phyloP scores from a whole-genome alignment of 2,797 vertebrate genomes.

The Leuciscus waleckii region DNA sequence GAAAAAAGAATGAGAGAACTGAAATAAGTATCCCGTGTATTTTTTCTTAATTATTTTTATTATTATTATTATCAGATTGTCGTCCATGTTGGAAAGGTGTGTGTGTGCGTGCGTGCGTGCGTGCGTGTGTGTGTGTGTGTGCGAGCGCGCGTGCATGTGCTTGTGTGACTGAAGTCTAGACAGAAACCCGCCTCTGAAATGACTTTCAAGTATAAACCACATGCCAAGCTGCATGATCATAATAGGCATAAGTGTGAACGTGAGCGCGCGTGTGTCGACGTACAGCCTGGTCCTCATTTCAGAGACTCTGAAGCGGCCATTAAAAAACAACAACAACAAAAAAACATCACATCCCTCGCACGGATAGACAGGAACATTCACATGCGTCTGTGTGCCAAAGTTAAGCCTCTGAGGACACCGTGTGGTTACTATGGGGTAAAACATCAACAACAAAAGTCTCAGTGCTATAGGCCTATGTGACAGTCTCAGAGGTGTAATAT shows the following conservation, averaged over 20 bases:
- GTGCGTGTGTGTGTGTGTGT: too few relatives aligned
- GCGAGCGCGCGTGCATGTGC: not conserved
- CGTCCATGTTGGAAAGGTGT: not conserved
- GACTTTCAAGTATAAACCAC: slow-evolving; percentile 48
- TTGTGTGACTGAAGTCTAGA: slow-evolving; percentile 39
- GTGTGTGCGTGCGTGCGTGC: too few relatives aligned
- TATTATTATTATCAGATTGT: slow-evolving; percentile 31
- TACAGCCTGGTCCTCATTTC: not conserved
- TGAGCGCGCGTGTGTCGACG: not conserved
- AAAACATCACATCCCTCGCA: not conserved
- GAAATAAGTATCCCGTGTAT: slow-evolving; percentile 57
- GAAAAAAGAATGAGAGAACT: slow-evolving; percentile 69
- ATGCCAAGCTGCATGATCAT: slow-evolving; percentile 35
- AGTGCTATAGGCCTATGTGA: not conserved
- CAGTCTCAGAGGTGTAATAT: not conserved
- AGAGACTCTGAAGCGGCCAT: slow-evolving; percentile 26
- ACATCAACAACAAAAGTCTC: slow-evolving; percentile 13
- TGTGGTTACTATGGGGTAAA: slow-evolving; percentile 46
- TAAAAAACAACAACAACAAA: slow-evolving; percentile 6
- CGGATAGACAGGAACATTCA: slow-evolving; percentile 25
- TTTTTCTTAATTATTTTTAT: slow-evolving; percentile 20
- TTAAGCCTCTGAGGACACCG: slow-evolving; percentile 43
- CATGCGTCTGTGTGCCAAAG: not conserved
- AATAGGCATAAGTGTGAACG: slow-evolving; percentile 33
- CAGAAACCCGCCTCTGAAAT: slow-evolving; percentile 43